Evolutionary conservation across 2,888 invertebrate species (phyloP).

Genomic region (Lycia hirtaria): DNA sequence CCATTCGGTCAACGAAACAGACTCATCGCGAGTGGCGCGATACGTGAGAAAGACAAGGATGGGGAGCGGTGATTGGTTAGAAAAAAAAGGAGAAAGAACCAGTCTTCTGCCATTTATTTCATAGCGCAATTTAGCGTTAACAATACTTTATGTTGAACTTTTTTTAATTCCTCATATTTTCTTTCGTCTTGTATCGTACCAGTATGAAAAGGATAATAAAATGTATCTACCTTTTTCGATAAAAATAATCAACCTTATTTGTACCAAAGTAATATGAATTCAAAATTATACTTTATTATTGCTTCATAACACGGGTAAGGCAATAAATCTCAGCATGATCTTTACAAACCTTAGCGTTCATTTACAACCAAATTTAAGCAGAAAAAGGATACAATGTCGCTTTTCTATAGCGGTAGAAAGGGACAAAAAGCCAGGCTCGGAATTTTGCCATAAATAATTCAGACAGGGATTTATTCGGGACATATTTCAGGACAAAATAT

Average conservation of each 20-base stretch:
- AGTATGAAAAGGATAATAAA: neutral
- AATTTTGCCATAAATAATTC: conserved; percentile 37
- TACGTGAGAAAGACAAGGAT: too few relatives aligned
- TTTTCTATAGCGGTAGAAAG: conserved; percentile 12
- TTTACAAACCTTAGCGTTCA: conserved; percentile 18
- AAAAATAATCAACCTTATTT: conserved; percentile 12
- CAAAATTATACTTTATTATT: conserved; percentile 13
- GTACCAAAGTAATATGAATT: neutral
- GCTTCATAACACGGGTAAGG: conserved; percentile 4
- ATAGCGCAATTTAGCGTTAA: too few relatives aligned
- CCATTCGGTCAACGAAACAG: too few relatives aligned
- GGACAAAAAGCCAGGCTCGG: conserved; percentile 9
- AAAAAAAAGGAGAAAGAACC: too few relatives aligned
- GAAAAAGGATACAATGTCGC: conserved; percentile 3
- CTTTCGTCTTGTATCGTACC: too few relatives aligned
- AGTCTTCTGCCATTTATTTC: too few relatives aligned
- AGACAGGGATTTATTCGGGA: conserved; percentile 32
- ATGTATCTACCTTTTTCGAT: neutral
- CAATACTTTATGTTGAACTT: too few relatives aligned
- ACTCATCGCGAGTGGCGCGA: too few relatives aligned
- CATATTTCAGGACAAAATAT: conserved; percentile 33
- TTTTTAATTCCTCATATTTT: neutral
- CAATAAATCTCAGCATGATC: conserved; percentile 15
- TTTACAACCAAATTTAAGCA: conserved; percentile 10
- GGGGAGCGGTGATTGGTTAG: too few relatives aligned